Base-by-base conservation (phyloP, 2,797 vertebrate species). In the Aplochiton taeniatus region DNA sequence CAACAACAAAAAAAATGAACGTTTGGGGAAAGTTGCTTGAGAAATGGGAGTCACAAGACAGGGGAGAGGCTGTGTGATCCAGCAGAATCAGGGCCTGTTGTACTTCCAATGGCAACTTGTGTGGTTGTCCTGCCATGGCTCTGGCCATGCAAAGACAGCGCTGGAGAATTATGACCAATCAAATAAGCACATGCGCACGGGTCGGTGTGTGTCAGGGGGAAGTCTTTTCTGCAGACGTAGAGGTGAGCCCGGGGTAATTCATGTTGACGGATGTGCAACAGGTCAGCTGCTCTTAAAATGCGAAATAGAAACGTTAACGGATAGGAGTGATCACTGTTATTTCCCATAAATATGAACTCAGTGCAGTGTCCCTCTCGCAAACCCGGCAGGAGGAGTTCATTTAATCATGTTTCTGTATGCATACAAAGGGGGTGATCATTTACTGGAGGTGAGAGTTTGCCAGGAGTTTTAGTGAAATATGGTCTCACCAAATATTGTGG, bases 1-100 rank as follows among this genome's bases (percentile, higher is more conserved):
- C 76, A 83, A 77, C 79, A 90, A 91, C 89, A 79, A 72, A 78
- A 86, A 90, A 82, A 78, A 82, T 87, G 77, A n/a, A n/a, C n/a
- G 83, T 87, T 88, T 84, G 52, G 72, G 78, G 73, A 87, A 78
- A 83, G 76, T 76, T 79, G 75, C 81, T 86, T 80, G 83, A 86
- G 81, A 88, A 91, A 84, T 84, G 78, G 11, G 77, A 82, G 65
- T 85, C 86, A 86, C 84, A 83, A 79, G 74, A 85, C 78, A 64
- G 75, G 74, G 78, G 70, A 80, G 77, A 62, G 71, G 70, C 48
- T 9, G 70, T 82, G 75, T 56, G 70, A 87, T 88, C 77, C 85
- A 87, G 75, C 61, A 61, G 65, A 59, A 44, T 60, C 58, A n/a
- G 60, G 58, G 49, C 17, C 43, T 17, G 51, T 19, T 55, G 62